Evolutionary conservation across 2,113 vertebrate species (phyloP).

Genomic region (Cyprinodon variegatus): DNA sequence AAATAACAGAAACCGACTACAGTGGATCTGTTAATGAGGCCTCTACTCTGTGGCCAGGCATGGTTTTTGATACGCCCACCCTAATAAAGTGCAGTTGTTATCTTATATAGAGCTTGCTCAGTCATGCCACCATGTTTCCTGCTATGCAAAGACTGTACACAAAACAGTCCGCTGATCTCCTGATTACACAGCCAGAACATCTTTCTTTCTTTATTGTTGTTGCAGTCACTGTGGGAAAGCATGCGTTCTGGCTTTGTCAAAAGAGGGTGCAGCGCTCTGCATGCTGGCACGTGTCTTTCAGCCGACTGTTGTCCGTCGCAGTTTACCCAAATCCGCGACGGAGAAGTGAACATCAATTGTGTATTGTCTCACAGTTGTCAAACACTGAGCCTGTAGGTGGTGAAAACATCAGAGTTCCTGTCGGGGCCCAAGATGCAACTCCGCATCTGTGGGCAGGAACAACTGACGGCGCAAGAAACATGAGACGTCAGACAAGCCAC

Average conservation of each 20-base stretch:
- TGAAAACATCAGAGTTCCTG: constrained; percentile 49
- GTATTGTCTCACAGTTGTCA: constrained; percentile 31
- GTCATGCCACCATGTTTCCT: constrained; percentile 62
- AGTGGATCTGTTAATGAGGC: constrained; percentile 35
- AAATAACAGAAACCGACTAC: constrained; percentile 44
- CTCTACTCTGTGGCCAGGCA: constrained; percentile 37
- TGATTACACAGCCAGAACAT: constrained; percentile 63
- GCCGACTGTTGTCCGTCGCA: constrained; percentile 47
- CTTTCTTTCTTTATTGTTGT: constrained; percentile 38
- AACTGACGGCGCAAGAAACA: constrained; percentile 42
- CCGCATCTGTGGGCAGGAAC: constrained; percentile 55
- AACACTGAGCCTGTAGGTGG: constrained; percentile 30
- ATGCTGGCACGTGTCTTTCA: constrained; percentile 67
- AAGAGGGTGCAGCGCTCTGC: constrained; percentile 68
- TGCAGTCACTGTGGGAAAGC: constrained; percentile 67
- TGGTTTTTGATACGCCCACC: constrained; percentile 29
- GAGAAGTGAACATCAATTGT: constrained; percentile 38
- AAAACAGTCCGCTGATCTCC: constrained; percentile 37
- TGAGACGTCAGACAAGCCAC: constrained; percentile 14
- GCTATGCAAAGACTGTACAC: constrained; percentile 42
- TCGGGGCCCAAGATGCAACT: constrained; percentile 38
- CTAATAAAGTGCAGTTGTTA: constrained; percentile 51
- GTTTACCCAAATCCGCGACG: constrained; percentile 40
- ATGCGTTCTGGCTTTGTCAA: constrained; percentile 41
- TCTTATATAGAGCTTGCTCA: constrained; percentile 57